Base-by-base conservation (phyloP, 1,140 invertebrate species). In the Drosophila yakuba region DNA sequence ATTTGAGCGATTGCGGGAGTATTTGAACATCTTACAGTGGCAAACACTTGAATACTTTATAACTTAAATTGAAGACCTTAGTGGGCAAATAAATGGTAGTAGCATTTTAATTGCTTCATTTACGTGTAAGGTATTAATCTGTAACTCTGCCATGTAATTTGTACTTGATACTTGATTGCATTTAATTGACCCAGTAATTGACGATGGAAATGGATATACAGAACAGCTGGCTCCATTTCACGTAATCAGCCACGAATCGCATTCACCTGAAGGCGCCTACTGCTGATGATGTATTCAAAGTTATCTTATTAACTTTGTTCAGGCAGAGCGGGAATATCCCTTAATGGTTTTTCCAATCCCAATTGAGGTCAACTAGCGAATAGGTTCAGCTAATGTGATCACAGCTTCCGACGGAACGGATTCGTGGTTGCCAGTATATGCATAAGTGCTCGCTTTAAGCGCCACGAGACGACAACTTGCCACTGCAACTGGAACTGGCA, bases 401-500 rank as follows among this genome's bases (percentile, higher is more conserved):
- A 71, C 69, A 36, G 36, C 60, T 38, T 64, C 28, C 59, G 35
- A 28, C 43, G 44, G 64, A 51, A 20, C 43, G 44, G 64, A 64
- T 64, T 36, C 64, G 41, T 41, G 64, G 63, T 17, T 39, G 47
- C 15, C 43, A 44, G n/a, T 39, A 32, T 59, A 54, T 67, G 48
- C 50, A 32, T 44, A 66, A 74, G 48, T 59, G 75, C 20, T 62
- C 39, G 48, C 44, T 57, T 55, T 66, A 78, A 69, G 74, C 54
- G 44, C 44, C 47, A 64, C 54, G 39, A 60, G 47, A 55, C 20
- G 41, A 15, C 47, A 28, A 48, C 23, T 48, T 32, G 47, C 20
- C 2, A 41, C 15, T 59, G 57, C 43, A 52, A 45, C 51, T 66
- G 54, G 52, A 72, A 41, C 73, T 50, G 44, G 51, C 41, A 80